Evolutionary conservation across 2,113 vertebrate species (phyloP), one percentile per base, ranked within the genome.

Genomic region (Toxotes chatareus): DNA sequence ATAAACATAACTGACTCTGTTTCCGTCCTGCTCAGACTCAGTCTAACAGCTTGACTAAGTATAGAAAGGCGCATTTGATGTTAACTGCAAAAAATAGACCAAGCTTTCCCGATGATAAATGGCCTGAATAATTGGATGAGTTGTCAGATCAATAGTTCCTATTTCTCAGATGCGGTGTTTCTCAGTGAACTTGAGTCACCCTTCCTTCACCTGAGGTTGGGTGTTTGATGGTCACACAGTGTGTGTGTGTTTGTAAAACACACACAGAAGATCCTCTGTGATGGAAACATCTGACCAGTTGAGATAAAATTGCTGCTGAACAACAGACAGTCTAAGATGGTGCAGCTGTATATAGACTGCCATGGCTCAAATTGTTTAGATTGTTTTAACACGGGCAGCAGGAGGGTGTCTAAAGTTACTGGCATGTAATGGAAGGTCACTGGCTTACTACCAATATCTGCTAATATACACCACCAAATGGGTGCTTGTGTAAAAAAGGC

Each of bases 71-170:
- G 31, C 1, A 14, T 32, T 31, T 73, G 51, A 81, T 64, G 21
- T 46, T 19, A 47, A 44, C 11, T 19, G 57, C 62, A 86, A 80
- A 80, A 66, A 81, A 87, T 73, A 83, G 68, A 40, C 16, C 12
- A 17, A 3, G 21, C 21, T 17, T 47, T 51, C 32, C 9, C 8
- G 10, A 13, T 36, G 62, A 85, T 71, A n/a, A 73, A 77, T 55
- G 62, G 46, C n/a, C 44, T 34, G 42, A 80, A 72, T 86, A 67
- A 90, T 66, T 68, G 65, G 76, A 78, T 60, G 51, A 78, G 68
- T 47, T 66, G 21, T 36, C 16, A 13, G 73, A 89, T 91, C 89
- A 86, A 81, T 91, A 82, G 81, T 85, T 80, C 23, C 51, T 72
- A 34, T 78, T 90, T 76, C 69, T 84, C 38, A 53, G 66, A 61